Conservation (phyloP, 2,797 vertebrate species). For the Eulemur rubriventer region DNA sequence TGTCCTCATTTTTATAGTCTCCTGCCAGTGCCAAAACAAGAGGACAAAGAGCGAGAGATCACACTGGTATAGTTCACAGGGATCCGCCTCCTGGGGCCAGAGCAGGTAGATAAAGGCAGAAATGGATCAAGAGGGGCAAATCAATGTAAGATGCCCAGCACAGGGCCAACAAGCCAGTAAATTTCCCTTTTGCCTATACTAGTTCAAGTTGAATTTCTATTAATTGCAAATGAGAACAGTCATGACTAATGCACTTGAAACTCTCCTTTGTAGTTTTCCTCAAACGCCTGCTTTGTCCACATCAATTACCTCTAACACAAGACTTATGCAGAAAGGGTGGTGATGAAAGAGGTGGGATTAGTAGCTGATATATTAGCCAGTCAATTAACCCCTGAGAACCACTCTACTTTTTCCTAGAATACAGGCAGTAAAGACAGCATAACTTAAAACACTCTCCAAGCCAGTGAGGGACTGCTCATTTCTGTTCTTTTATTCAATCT, state of each 20-base stretch:
- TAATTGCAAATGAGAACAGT: not conserved
- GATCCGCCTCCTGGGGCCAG: not conserved
- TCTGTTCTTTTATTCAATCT: slow-evolving; percentile 19
- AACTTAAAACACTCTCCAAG: not conserved
- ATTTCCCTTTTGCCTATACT: not conserved
- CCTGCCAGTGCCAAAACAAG: not conserved
- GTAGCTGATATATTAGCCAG: not conserved
- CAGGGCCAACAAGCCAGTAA: not conserved
- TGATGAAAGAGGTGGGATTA: not conserved
- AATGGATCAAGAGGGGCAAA: not conserved
- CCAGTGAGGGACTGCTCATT: not conserved
- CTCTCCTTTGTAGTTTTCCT: not conserved
- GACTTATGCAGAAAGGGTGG: not conserved
- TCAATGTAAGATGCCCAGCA: not conserved
- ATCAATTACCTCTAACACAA: not conserved
- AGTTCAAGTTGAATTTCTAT: not conserved
- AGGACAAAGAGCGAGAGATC: not conserved
- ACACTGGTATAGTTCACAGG: not conserved
- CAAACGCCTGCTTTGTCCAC: not conserved
- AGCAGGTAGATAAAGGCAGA: not conserved
- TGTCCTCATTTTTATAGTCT: not conserved
- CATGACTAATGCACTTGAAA: not conserved
- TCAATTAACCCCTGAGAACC: not conserved
- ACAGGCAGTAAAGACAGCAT: not conserved
- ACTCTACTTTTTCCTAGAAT: not conserved